phyloP scores from a whole-genome alignment of 2,797 vertebrate genomes.

The Clarias pachynema region DNA sequence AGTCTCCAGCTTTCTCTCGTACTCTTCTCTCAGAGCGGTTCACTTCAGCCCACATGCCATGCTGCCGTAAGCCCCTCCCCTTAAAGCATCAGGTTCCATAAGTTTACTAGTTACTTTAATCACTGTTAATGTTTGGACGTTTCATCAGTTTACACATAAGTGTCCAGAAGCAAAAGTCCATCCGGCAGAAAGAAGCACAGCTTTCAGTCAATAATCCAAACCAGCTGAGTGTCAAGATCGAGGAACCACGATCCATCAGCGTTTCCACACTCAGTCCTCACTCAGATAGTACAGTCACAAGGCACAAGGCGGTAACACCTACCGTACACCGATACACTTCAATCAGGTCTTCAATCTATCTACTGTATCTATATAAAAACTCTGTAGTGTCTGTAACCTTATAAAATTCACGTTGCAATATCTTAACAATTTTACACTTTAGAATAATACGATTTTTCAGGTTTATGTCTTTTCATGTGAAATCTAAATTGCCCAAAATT shows the following conservation, averaged over 20 bases:
- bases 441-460: too few species aligned
- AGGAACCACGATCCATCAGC: neutral
- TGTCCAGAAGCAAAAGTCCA: neutral
- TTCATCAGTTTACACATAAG: neutral
- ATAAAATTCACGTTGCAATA: too few species aligned
- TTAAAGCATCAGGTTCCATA: neutral
- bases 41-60: neutral
- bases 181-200: neutral
- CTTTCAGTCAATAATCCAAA: conserved; percentile 8
- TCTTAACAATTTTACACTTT: too few species aligned
- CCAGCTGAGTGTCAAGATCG: neutral
- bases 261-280: neutral
- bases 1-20: neutral
- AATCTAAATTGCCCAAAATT: too few species aligned
- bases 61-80: neutral
- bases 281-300: neutral
- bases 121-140: neutral
- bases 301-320: neutral
- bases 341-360: neutral
- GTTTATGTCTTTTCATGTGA: too few species aligned
- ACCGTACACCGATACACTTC: neutral
- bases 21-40: neutral
- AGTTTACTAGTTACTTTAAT: conserved; percentile 24
- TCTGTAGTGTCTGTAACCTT: too few species aligned
- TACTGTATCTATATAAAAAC: too few species aligned